Evolutionary conservation across 2,888 invertebrate genomes (phyloP).

Genomic region (Pelosia muscerda): DNA sequence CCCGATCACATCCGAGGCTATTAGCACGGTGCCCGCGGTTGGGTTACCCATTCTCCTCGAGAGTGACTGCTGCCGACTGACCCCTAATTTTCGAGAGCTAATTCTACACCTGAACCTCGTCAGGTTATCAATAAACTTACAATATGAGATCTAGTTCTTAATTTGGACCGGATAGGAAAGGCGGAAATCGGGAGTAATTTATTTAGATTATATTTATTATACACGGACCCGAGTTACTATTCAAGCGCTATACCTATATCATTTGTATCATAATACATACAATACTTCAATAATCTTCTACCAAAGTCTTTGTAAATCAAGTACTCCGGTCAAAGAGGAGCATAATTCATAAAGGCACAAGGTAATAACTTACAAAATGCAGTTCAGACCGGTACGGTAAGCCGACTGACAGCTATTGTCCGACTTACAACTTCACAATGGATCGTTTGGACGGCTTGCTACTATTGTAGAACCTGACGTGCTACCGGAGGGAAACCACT

Average conservation of each 20-base stretch:
- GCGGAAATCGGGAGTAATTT: no score
- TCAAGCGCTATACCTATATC: no score
- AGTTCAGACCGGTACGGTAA: constrained; percentile 11
- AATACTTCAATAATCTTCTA: not conserved
- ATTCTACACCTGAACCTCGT: no score
- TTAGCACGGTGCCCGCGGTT: no score
- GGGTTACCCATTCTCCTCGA: no score
- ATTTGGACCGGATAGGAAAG: no score
- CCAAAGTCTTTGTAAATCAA: not conserved
- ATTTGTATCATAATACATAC: no score
- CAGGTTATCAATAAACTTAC: no score
- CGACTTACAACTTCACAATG: constrained; percentile 4
- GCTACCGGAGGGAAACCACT: not conserved
- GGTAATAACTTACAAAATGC: constrained; percentile 47
- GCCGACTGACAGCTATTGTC: not conserved
- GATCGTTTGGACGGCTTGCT: constrained; percentile 2
- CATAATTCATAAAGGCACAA: constrained; percentile 24
- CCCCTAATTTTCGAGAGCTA: no score
- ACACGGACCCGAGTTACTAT: no score
- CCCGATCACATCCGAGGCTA: not conserved
- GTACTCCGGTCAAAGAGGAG: not conserved
- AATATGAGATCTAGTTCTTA: no score
- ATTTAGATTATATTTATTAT: no score
- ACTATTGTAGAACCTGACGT: not conserved
- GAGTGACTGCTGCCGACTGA: not conserved